Conservation (phyloP, 2,113 vertebrate genomes). For the Heterotilapia buettikoferi region DNA sequence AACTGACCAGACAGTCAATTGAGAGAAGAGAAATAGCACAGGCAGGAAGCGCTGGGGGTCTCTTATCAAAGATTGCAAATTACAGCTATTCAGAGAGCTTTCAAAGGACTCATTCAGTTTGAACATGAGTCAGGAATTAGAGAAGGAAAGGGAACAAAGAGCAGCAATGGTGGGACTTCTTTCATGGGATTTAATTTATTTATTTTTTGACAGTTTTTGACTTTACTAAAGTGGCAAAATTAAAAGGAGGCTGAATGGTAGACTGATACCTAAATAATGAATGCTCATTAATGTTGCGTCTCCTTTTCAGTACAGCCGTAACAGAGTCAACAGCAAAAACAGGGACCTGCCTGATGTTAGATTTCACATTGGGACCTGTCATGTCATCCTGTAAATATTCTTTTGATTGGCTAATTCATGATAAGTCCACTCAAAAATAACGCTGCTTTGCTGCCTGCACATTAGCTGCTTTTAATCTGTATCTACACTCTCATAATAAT, state of each 20-base stretch:
- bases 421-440: background rate
- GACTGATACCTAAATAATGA: background rate
- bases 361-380: background rate
- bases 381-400: background rate
- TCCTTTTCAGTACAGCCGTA: background rate
- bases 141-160: background rate
- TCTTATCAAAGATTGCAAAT: slow-evolving; percentile 10
- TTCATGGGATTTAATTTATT: background rate
- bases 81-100: background rate
- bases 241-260: background rate
- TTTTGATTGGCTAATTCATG: background rate
- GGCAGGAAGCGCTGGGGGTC: background rate
- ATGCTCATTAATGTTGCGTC: background rate
- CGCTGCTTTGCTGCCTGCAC: background rate
- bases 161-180: background rate
- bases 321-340: background rate
- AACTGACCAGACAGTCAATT: slow-evolving; percentile 8
- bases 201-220: background rate
- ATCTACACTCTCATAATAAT: background rate
- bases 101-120: background rate
- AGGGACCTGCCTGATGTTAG: background rate
- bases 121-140: background rate
- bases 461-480: background rate
- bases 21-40: background rate
- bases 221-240: background rate